These are phyloP conservation scores for Acrocyrtus sp. DNA, from an alignment of 2,888 invertebrate genomes.

Conservation along the genomic window DNA sequence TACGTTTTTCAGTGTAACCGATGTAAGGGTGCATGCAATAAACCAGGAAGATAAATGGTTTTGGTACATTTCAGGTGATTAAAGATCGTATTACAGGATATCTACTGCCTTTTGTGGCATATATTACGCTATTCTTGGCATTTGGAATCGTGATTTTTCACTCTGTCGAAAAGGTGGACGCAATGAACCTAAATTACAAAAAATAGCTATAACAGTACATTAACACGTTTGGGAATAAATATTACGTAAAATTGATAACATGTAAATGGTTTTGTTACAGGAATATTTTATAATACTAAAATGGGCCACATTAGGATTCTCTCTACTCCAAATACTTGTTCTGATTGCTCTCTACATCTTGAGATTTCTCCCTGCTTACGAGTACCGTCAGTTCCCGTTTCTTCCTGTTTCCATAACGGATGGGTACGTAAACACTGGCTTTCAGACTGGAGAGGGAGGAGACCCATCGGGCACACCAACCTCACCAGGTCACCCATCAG, in stretches of 20 bases:
- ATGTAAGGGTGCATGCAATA: too few relatives aligned
- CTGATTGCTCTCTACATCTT: slow-evolving; percentile 49
- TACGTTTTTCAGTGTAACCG: slow-evolving; percentile 55
- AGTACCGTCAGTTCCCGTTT: slow-evolving; percentile 53
- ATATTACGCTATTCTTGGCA: slow-evolving; percentile 52
- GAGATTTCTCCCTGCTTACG: slow-evolving; percentile 51
- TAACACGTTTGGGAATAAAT: background rate
- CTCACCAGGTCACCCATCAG: slow-evolving; percentile 15
- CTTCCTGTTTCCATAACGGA: slow-evolving; percentile 51
- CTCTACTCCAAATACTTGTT: slow-evolving; percentile 51
- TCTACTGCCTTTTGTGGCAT: slow-evolving; percentile 55
- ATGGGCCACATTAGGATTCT: slow-evolving; percentile 55
- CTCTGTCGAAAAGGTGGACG: slow-evolving; percentile 56
- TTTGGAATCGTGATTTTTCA: slow-evolving; percentile 57
- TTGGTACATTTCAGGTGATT: slow-evolving; percentile 55
- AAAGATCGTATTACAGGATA: slow-evolving; percentile 55
- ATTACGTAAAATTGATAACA: background rate
- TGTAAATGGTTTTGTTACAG: slow-evolving; percentile 27
- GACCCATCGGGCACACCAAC: slow-evolving; percentile 10
- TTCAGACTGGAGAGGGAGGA: slow-evolving; percentile 20
- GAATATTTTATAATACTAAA: slow-evolving; percentile 53
- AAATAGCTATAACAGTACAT: background rate
- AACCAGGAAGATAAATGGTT: too few relatives aligned
- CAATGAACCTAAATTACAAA: background rate
- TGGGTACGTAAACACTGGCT: slow-evolving; percentile 26